Base-by-base conservation (phyloP, 2,888 invertebrate species). In the Euproctis similis region DNA sequence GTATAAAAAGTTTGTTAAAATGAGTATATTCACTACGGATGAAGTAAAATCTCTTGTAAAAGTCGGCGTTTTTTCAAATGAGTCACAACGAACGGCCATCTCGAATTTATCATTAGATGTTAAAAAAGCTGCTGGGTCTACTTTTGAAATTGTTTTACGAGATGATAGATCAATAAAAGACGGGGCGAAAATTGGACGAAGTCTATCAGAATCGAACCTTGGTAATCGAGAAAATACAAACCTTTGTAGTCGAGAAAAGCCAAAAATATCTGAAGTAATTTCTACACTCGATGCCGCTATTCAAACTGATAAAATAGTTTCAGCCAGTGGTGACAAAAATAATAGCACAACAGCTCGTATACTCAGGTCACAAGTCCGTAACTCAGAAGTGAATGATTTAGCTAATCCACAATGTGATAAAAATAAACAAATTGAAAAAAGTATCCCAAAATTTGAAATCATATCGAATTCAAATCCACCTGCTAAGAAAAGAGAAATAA, bases 11-110 rank as follows among this genome's bases (percentile, higher is more conserved):
- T 34, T 37, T 2, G 35, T 40, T 12, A 30, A 36, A 7, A 37
- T 61, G 12, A 42, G 46, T 5, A 50, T 59, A 16, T 62, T 67
- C 34, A 55, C 53, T 11, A 37, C 65, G 3, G 33, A 41, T 16
- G 56, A 70, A 23, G 19, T 67, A 12, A 64, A 69, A 29, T 48
- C 22, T 1, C 14, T 38, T 27, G 26, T 49, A 34, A 24, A 13
- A 27, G 9, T 12, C 8, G 22, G 12, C 13, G 8, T 12, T 30
- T 30, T 23, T 12, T 20, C 28, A 14, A 11, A 22, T 17, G 8
- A 4, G 12, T 4, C 14, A 12, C 16, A 21, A 3, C 1, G 1
- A 3, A 2, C 1, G 2, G 12, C 24, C 5, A 4, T 10, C 18
- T 12, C 10, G 9, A 9, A 19, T 20, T 20, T 14, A 6, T 1